Evolutionary conservation across 1,140 invertebrate genomes (phyloP), one percentile per base, ranked within the genome.

Genomic region (Drosophila tani): DNA sequence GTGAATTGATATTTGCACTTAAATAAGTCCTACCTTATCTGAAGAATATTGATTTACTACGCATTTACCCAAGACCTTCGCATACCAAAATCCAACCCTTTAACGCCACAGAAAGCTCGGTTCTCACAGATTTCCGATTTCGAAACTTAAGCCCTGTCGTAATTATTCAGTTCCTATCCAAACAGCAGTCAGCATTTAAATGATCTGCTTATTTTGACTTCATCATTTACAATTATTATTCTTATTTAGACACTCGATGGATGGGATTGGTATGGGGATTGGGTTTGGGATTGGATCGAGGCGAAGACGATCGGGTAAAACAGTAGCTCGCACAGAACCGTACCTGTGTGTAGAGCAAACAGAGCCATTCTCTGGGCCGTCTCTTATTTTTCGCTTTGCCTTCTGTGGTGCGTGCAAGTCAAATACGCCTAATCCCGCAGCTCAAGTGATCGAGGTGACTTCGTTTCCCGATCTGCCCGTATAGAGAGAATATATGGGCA

Each of bases 361-460:
- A 76, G 24, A 76, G 60, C 21, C 60, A 49, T 67, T 56, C 45
- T 14, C 35, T 47, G 11, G n/a, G 45, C 29, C 35, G 27, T 43
- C 60, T 77, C 21, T 38, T 29, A 55, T 66, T 29, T 82, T 64
- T 70, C 58, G 70, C 56, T 71, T 71, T 71, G 69, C 67, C 58
- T 59, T 79, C 79, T 63, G 32, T 75, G 84, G 78, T 88, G 85
- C 86, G 85, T 90, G 87, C 83, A 90, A 91, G 69, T 83, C 86
- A 91, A 91, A 91, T 91, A 91, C 82, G 87, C 88, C 86, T 91
- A 91, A 91, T 91, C 86, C 87, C 82, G 82, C 82, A 90, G 82
- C 85, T 91, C 90, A 91, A 91, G 91, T 91, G 90, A 90, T 91
- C 79, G 80, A 86, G 90, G 90, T 84, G 88, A 91, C 87, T 91